Base-by-base conservation (phyloP, 2,888 invertebrate genomes). In the Ophion ellenae region DNA sequence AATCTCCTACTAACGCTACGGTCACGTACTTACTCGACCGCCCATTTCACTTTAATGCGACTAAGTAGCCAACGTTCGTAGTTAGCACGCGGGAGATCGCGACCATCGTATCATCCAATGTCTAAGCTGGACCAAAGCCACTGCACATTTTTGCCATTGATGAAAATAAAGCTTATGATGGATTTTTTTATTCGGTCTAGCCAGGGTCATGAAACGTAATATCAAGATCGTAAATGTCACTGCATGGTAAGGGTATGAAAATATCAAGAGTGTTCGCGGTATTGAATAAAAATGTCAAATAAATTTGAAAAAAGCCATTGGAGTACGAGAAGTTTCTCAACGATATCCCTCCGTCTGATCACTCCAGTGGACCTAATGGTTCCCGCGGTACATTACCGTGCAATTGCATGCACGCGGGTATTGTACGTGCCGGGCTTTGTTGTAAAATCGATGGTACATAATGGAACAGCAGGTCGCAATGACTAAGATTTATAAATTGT, bases 11-110 rank as follows among this genome's bases (percentile, higher is more conserved):
- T 73, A 53, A 53, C 17, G 17, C 17, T 11, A 17, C 14, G 17
- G 5, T 81, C 53, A 36, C 77, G 32, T 36, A 24, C 69, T 61
- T 40, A 73, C 81, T 47, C 81, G 73, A 73, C 40, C 63, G 73
- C 57, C 67, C 77, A 69, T 67, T 74, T 73, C 81, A 73, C 81
- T 76, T 61, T 71, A 40, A 77, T 71, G 53, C 57, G 59, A 69
- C 69, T 84, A 81, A 81, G 77, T 78, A 84, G 77, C 32, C 40
- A 74, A 81, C 40, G 81, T 67, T 69, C 77, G 63, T 77, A 53
- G 69, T 74, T 40, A 28, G 59, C 36, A 40, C 45, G 71, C 59
- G 4, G 11, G 59, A 17, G 66, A 70, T 80, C 17, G 59, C 80
- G 64, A 66, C 28, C 77, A 66, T 67, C 36, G 9, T 77, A 84